Evolutionary conservation across 37 sponge, comb jelly and placozoan genomes (phyloP).

Genomic region (Amphimedon queenslandica): DNA sequence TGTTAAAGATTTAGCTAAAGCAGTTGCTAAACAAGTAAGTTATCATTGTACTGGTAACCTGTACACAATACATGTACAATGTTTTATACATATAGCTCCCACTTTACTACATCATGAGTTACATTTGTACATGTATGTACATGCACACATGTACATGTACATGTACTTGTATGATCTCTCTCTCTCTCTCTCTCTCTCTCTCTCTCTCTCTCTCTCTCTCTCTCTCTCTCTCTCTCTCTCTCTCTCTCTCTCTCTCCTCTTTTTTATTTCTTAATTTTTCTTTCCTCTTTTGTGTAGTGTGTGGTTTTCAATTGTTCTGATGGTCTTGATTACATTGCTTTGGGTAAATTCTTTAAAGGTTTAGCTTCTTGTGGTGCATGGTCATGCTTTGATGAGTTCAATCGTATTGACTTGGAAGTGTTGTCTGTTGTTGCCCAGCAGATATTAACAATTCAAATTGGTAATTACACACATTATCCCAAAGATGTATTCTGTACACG

Average conservation of each 20-base stretch:
- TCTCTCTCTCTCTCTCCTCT: no score
- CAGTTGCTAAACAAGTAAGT: constrained; percentile 94
- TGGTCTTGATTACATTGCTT: constrained; percentile 98
- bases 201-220: constrained; percentile 3
- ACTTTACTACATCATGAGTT: no score
- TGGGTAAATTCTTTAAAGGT: constrained; percentile 99
- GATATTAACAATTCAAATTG: background rate
- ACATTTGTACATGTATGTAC: background rate
- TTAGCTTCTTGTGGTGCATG: constrained; percentile 99
- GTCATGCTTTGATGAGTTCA: constrained; percentile 99
- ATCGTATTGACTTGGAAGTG: constrained; percentile 97
- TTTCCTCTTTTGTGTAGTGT: constrained; percentile 66
- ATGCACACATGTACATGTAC: background rate
- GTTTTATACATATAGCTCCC: no score
- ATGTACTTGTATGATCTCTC: no score
- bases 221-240: constrained; percentile 3
- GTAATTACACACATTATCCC: background rate
- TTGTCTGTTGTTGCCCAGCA: constrained; percentile 31
- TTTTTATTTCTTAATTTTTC: no score
- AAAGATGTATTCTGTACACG: background rate
- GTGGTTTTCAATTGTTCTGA: constrained; percentile 99
- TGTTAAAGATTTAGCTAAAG: constrained; percentile 98
- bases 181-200: constrained; percentile 6
- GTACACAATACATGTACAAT: background rate
- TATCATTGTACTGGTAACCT: background rate